phyloP scores from a whole-genome alignment of 2,888 invertebrate species.

The Zonitis immaculata region DNA sequence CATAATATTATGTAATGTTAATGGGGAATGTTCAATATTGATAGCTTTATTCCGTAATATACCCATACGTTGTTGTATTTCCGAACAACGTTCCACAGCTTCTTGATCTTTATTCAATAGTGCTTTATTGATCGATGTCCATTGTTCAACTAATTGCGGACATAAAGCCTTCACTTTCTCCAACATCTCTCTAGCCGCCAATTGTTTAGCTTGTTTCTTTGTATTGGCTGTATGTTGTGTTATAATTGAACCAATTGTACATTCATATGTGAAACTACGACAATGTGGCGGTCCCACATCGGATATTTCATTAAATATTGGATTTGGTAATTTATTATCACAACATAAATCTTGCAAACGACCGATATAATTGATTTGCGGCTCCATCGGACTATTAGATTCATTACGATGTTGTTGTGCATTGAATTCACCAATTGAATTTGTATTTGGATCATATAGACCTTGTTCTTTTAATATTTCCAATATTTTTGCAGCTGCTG shows the following conservation, averaged over 20 bases:
- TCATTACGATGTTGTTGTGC: constrained; percentile 25
- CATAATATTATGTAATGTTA: constrained; percentile 33
- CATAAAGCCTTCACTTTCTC: constrained; percentile 33
- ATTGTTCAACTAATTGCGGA: constrained; percentile 28
- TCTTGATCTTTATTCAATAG: constrained; percentile 25
- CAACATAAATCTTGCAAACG: constrained; percentile 48
- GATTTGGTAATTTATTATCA: constrained; percentile 50
- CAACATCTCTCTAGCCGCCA: constrained; percentile 53
- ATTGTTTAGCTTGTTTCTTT: constrained; percentile 63
- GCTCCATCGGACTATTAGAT: constrained; percentile 20
- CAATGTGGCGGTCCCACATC: constrained; percentile 65
- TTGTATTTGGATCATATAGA: constrained; percentile 35
- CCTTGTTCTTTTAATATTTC: constrained; percentile 44
- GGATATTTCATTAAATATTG: constrained; percentile 54
- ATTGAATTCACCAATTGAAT: constrained; percentile 33
- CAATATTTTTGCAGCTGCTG: constrained; percentile 53
- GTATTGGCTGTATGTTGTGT: constrained; percentile 57
- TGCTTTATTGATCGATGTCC: constrained; percentile 16
- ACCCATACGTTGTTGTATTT: constrained; percentile 16
- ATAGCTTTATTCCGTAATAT: constrained; percentile 31
- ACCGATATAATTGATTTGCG: constrained; percentile 29
- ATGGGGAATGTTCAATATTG: constrained; percentile 32
- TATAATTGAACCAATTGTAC: constrained; percentile 52
- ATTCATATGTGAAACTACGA: constrained; percentile 58
- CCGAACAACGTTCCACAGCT: constrained; percentile 27